Evolutionary conservation across 2,797 vertebrate genomes (phyloP), one percentile per base, ranked within the genome.

Genomic region (Eidolon dupreanum): DNA sequence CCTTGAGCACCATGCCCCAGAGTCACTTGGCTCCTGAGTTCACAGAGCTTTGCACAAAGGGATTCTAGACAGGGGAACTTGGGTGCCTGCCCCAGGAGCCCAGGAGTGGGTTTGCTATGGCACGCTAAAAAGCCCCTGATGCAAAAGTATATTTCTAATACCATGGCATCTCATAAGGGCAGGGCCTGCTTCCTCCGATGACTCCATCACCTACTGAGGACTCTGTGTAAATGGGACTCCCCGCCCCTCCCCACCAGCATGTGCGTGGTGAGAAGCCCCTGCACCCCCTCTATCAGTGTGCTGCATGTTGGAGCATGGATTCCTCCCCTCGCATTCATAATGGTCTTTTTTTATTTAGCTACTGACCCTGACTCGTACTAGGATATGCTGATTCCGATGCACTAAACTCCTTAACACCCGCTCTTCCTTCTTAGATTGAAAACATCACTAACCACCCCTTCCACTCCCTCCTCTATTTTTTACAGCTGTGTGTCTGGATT

Each of bases 221-320:
- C 92, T 93, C 94, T 43, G 78, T 97, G 97, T 97, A 96, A 97
- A 94, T 91, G 97, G 97, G 96, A 96, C 94, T 22, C 68, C 20
- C 28, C 24, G 17, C 17, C 28, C 51, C 17, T 28, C 33, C 86
- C n/a, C n/a, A 5, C 33, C 65, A 88, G 98, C 98, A 98, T 38
- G 97, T n/a, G 17, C 95, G 90, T 93, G 71, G 85, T 7, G 3
- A 31, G 33, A 82, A 33, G 46, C 46, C 13, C 96, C 70, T 82
- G 95, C 88, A 55, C 87, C 88, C 59, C 63, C 5, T 38, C 78
- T 65, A 36, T 92, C 75, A 46, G 53, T 31, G 96, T 94, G 95
- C 96, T 95, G 98, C 98, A 99, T 98, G 98, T 91, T n/a, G 93
- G 96, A 97, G 98, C 98, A 98, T 98, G 98, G 94, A 57, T 61